Base-by-base conservation (phyloP, 2,113 vertebrate genomes). In the Phrynocephalus versicolor region DNA sequence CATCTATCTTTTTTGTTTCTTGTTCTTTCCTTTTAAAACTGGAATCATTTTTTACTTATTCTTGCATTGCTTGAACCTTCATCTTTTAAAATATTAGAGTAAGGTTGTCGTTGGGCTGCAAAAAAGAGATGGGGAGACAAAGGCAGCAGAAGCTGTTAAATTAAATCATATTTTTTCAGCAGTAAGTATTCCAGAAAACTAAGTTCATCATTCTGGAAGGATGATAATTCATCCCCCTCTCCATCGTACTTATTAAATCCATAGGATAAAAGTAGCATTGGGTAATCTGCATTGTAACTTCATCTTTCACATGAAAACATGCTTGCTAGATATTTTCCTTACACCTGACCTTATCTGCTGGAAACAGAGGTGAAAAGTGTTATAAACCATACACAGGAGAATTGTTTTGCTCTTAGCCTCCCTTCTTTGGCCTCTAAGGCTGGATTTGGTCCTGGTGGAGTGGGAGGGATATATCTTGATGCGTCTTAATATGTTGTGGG, bases 131-230 rank as follows among this genome's bases (percentile, higher is more conserved):
- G 30, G 23, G 30, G 55, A 75, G 60, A 30, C 55, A 41, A 55
- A 73, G 21, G n/a, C n/a, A 35, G 37, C 67, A 37, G 75, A 79
- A 18, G 41, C 16, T 14, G 58, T 70, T 71, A 81, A 78, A 57
- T 78, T 85, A 77, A 73, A 67, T 82, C 45, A 35, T 16, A n/a
- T 79, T 80, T 23, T 86, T 69, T 39, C 16, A 70, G 51, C 30
- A 67, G 62, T 10, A 3, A 79, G n/a, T 65, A 39, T 79, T 58
- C 67, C 25, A 71, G 57, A n/a, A 79, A 57, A 72, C 55, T 45
- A 80, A 74, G 27, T 67, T 67, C 21, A 84, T 84, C 60, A 30
- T 73, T 79, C 70, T 39, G 55, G 81, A 79, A 79, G 86, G 76
- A 58, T 88, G 70, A 39, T 30, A 69, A 19, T 67, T 62, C 8